Base-by-base conservation (phyloP, 2,888 invertebrate genomes). In the Drosophila maculinotata region DNA sequence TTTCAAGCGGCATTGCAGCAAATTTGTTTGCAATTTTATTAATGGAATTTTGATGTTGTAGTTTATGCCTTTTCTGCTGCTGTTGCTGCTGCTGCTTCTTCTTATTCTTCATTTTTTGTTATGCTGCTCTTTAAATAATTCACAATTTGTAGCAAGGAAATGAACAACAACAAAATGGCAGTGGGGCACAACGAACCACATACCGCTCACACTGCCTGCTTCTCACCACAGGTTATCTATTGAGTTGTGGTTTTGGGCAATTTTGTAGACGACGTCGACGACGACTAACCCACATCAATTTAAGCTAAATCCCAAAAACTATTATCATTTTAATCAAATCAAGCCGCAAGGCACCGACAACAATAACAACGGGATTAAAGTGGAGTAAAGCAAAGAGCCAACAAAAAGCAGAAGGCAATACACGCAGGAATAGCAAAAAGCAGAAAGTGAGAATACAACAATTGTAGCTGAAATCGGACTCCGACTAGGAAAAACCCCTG, bases 281-380 rank as follows among this genome's bases (percentile, higher is more conserved):
- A 63, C 38, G 52, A 53, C 62, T 71, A 71, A 76, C 80, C 80
- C 76, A 80, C 86, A 86, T 86, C 84, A 84, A 86, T 83, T 84
- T 79, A 79, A 79, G 67, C 79, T 80, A 79, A 84, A 71, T 84
- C 84, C 79, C 79, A 69, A 73, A 77, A 81, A 84, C 87, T 87
- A 84, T 87, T 84, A 84, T 87, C 84, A 77, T 84, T 87, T 87
- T 84, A 84, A 84, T 87, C 84, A 87, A 84, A 84, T 87, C 84
- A 77, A 62, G 70, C 69, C 66, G 51, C 69, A 57, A 63, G 70
- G 54, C 70, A 67, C 20, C 58, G 60, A 49, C 60, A 59, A 45
- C 52, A 52, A 57, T 31, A 51, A 53, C 35, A 41, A 20, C 3
- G 12, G n/a, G 1, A 0, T 2, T 1, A 0, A 4, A 5, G n/a